Conservation (phyloP, 2,113 vertebrate genomes). For the Channa maculata region DNA sequence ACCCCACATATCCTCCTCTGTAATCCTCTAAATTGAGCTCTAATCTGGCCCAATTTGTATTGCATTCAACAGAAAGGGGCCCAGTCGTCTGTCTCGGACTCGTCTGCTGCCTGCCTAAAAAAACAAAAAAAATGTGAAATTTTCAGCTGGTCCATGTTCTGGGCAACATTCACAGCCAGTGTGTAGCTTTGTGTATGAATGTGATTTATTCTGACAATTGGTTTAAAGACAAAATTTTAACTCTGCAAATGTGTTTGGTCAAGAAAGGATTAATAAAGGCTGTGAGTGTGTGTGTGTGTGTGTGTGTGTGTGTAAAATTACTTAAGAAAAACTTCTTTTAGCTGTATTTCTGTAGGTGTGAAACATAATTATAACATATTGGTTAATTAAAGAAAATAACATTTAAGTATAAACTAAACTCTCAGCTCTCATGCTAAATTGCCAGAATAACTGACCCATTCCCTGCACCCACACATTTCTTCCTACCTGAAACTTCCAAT, state of each 20-base stretch:
- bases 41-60: conserved; percentile 20
- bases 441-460: conserved; percentile 26
- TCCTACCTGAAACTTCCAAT: conserved; percentile 4
- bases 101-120: background rate
- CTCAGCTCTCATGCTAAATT: conserved; percentile 11
- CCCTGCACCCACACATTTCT: conserved; percentile 31
- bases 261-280: background rate
- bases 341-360: background rate
- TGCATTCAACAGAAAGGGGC: conserved; percentile 3
- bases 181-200: background rate
- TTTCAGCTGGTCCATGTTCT: conserved; percentile 15
- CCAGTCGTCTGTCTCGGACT: conserved; percentile 23
- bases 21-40: conserved; percentile 51
- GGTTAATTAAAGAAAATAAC: conserved; percentile 10
- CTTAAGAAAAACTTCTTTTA: conserved; percentile 19
- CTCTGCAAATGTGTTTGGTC: conserved; percentile 7
- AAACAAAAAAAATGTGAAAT: conserved; percentile 22
- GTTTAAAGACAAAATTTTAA: conserved; percentile 11
- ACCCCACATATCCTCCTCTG: conserved; percentile 13
- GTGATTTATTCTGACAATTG: conserved; percentile 13
- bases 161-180: conserved; percentile 17
- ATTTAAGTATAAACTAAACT: background rate
- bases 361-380: conserved; percentile 6
- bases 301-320: conserved; percentile 13
- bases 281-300: conserved; percentile 11